Base-by-base conservation (phyloP, 2,797 vertebrate species). In the Sebastes diploproa region DNA sequence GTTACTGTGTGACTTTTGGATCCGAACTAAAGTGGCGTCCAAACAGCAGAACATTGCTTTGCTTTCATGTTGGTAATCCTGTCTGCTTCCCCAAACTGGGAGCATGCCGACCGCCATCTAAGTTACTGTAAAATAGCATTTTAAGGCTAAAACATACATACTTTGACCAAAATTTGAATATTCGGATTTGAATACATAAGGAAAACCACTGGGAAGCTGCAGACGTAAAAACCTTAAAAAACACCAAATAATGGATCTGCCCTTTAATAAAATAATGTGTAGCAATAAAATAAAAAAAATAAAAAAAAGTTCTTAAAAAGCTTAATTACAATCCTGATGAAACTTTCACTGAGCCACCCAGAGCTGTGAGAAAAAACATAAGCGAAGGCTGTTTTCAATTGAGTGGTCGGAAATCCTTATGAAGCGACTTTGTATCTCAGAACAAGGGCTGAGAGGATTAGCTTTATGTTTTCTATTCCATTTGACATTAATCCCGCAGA, bases 401-500 rank as follows among this genome's bases (percentile, higher is more conserved):
- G 84, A 89, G 85, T 70, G 62, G 78, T 77, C 18, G 30, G 64
- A 84, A 84, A 84, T 85, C 86, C 85, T 87, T 30, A 72, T 72
- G 80, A 90, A 89, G 74, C 67, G 63, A 80, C 87, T 91, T 86
- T 87, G 86, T 91, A 81, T 90, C 79, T 85, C 54, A 87, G 84
- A 91, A 93, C 91, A 91, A 91, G 89, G 82, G 87, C 86, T 42
- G 85, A 83, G 85, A 84, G 93, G 93, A 95, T 94, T 92, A 94
- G 81, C 86, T 87, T 92, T 84, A 90, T 87, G 88, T 88, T 93
- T 93, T 92, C 81, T 77, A 82, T 94, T 92, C 72, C 77, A 76
- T 89, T 90, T 92, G 92, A 93, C 94, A 93, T 93, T 91, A 94
- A 95, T 93, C 92, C 94, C 25, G 22, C 61, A 63, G 81, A 87